Conservation (phyloP, 2,888 invertebrate species). For the Sepioteuthis lessoniana region DNA sequence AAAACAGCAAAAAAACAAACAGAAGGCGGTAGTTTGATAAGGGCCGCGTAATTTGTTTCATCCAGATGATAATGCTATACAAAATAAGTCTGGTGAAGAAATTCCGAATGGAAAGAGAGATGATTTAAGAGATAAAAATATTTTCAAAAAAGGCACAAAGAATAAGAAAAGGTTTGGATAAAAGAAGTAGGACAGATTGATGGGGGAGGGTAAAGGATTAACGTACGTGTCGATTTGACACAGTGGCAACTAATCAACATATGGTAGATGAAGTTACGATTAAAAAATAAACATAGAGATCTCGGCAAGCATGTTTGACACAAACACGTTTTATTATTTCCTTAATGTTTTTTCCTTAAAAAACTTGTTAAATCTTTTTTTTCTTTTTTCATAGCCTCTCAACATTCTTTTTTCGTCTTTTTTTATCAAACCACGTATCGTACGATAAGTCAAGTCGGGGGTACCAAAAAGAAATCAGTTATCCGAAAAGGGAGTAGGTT, state of each 20-base stretch:
- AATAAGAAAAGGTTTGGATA: neutral
- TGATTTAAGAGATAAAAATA: neutral
- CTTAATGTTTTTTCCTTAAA: neutral
- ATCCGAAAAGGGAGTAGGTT: neutral
- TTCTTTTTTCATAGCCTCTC: neutral
- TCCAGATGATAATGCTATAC: constrained; percentile 7
- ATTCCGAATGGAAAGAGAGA: neutral
- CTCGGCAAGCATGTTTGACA: too few species aligned
- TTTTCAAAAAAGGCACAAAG: too few species aligned
- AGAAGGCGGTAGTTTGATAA: neutral
- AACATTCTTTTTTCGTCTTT: neutral
- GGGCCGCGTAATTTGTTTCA: neutral
- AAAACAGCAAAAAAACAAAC: too few species aligned
- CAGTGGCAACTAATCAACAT: neutral
- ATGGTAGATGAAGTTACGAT: neutral
- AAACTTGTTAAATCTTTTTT: neutral
- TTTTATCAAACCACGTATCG: neutral
- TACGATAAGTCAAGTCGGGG: neutral
- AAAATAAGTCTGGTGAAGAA: neutral
- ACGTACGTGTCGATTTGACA: neutral
- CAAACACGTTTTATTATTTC: neutral
- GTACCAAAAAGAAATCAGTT: neutral
- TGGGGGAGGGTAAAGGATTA: neutral
- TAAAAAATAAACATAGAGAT: neutral
- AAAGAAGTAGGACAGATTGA: neutral